Base-by-base conservation (phyloP, 1,140 invertebrate species). In the Drosophila burlai region DNA sequence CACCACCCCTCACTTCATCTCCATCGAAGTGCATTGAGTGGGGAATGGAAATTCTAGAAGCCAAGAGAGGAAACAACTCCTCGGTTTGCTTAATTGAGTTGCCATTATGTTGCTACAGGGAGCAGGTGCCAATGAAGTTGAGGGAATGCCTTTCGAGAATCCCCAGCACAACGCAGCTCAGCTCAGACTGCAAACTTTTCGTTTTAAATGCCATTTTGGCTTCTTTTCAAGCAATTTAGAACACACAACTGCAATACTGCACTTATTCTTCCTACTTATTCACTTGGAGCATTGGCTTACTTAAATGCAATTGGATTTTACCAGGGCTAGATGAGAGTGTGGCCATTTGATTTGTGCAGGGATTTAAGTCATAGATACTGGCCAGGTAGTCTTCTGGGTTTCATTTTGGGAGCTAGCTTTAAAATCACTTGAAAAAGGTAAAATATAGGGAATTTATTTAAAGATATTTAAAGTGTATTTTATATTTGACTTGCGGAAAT, bases 71-170 rank as follows among this genome's bases (percentile, higher is more conserved):
- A 80, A 87, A 77, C 59, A 62, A 55, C 83, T 82, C 74, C 76
- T 68, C 76, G 78, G 83, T 83, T 86, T 83, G 84, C 80, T 87
- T 87, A 87, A 87, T 87, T 87, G 84, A 87, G 83, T 86, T 86
- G 83, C 76, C 76, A 86, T 87, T 87, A 78, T 77, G 74, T 78
- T 78, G 65, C 55, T 67, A 54, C 34, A 24, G 71, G 71, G 71
- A 69, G 54, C 58, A 71, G 61, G 45, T 78, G 61, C 60, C 73
- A 49, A 47, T 65, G 38, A 59, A 63, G 40, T 65, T 76, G 45
- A 57, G 46, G 54, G 62, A 49, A 61, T 63, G 45, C 38, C 45
- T 24, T 57, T 61, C n/a, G 42, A 49, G 52, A 24, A 40, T 68
- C 43, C 31, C 31, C 7, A 38, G 34, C 34, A 36, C 34, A 31